These are phyloP conservation scores for Nasonia vitripennis DNA, from an alignment of 1,140 invertebrate species.

Conservation along the genomic window DNA sequence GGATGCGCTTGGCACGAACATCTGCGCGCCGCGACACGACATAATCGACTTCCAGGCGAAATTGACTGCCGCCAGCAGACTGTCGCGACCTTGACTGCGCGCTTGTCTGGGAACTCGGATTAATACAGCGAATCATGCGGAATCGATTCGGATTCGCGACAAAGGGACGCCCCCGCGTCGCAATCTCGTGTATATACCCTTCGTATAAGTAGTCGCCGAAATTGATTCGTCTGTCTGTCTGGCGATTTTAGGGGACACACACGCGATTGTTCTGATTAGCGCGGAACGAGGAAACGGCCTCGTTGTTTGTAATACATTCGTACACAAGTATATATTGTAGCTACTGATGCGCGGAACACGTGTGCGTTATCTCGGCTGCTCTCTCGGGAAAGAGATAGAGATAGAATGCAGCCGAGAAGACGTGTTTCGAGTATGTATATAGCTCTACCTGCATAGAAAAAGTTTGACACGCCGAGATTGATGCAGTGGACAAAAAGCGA, in stretches of 20 bases:
- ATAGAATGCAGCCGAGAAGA: too few species aligned
- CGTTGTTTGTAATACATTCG: not conserved
- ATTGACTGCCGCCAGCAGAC: constrained; percentile 7
- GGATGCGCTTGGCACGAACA: not conserved
- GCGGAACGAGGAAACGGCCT: not conserved
- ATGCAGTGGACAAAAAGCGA: too few species aligned
- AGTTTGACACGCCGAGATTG: too few species aligned
- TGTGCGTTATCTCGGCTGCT: too few species aligned
- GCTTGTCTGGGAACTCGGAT: not conserved
- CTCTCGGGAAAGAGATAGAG: too few species aligned
- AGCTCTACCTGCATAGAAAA: too few species aligned
- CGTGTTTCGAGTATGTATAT: too few species aligned
- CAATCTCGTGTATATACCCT: too few species aligned
- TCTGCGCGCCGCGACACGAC: not conserved
- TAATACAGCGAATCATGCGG: not conserved
- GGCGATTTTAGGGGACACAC: too few species aligned
- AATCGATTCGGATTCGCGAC: not conserved
- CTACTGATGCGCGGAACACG: not conserved
- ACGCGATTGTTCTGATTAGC: not conserved
- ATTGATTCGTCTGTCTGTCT: not conserved
- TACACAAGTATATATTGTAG: too few species aligned
- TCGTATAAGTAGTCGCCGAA: not conserved
- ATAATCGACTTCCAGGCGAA: constrained; percentile 1
- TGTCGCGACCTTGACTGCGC: not conserved
- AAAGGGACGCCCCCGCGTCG: not conserved